phyloP scores from a whole-genome alignment of 2,113 vertebrate species.

The Caracal caracal region DNA sequence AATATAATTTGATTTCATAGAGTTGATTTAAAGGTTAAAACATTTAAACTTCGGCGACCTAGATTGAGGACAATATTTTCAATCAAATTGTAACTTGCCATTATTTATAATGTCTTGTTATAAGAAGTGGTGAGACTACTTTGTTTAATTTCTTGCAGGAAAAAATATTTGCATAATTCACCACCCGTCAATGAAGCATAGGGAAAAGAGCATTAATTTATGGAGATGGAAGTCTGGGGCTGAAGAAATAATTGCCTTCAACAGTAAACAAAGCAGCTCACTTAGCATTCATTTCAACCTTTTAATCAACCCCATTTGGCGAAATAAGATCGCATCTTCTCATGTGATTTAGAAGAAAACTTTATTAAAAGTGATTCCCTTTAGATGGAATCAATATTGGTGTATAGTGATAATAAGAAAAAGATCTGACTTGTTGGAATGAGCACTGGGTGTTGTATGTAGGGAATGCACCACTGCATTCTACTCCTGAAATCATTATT shows the following conservation, averaged over 20 bases:
- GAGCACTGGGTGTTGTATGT: no score
- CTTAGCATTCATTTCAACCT: constrained; percentile 69
- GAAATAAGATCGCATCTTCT: constrained; percentile 68
- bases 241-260: constrained; percentile 68
- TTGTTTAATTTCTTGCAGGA: constrained; percentile 56
- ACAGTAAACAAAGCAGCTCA: constrained; percentile 67
- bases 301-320: constrained; percentile 72
- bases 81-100: constrained; percentile 10
- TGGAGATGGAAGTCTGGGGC: constrained; percentile 43
- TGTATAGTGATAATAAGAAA: constrained; percentile 18
- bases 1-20: constrained; percentile 55
- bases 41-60: constrained; percentile 40
- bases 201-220: constrained; percentile 65
- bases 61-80: constrained; percentile 54
- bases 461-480: no score
- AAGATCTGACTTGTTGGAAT: neutral
- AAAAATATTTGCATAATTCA: constrained; percentile 72
- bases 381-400: constrained; percentile 39
- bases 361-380: constrained; percentile 67
- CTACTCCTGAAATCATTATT: no score
- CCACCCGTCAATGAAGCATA: constrained; percentile 20
- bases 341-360: constrained; percentile 50
- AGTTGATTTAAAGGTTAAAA: constrained; percentile 57
- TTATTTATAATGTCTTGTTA: constrained; percentile 49
- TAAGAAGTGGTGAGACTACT: neutral